Conservation (phyloP, 2,888 invertebrate species). For the Acanthacorydalis orientalis region DNA sequence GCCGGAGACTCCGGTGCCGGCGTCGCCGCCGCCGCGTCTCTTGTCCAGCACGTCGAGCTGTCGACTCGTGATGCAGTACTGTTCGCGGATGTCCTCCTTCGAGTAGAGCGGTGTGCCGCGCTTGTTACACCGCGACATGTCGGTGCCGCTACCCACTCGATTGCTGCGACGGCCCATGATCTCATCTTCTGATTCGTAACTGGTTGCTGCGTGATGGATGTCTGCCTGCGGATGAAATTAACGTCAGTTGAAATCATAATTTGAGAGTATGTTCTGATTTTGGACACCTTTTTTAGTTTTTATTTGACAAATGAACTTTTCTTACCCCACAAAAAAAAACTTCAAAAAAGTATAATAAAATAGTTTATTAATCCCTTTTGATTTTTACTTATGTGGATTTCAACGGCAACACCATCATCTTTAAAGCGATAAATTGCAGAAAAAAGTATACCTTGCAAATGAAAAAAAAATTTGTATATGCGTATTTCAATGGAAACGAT, state of each 20-base stretch:
- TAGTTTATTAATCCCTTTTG: too few relatives aligned
- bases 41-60: constrained; percentile 68
- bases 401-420: too few relatives aligned
- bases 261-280: too few relatives aligned
- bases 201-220: constrained; percentile 50
- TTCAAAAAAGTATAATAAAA: too few relatives aligned
- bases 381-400: too few relatives aligned
- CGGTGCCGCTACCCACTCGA: constrained; percentile 33
- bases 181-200: constrained; percentile 70
- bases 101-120: constrained; percentile 51
- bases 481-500: too few relatives aligned
- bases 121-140: constrained; percentile 23
- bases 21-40: constrained; percentile 28
- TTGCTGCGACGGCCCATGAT: constrained; percentile 46
- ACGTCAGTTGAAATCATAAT: not conserved
- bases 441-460: too few relatives aligned
- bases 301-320: too few relatives aligned
- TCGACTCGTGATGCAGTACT: constrained; percentile 85
- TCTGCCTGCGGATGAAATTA: constrained; percentile 35
- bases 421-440: too few relatives aligned
- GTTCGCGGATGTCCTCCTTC: constrained; percentile 78
- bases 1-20: constrained; percentile 17
- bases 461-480: too few relatives aligned
- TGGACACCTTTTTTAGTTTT: too few relatives aligned
- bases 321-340: too few relatives aligned